These are phyloP conservation scores for Notodonta dromedarius DNA, from an alignment of 2,888 invertebrate species.

Conservation along the genomic window DNA sequence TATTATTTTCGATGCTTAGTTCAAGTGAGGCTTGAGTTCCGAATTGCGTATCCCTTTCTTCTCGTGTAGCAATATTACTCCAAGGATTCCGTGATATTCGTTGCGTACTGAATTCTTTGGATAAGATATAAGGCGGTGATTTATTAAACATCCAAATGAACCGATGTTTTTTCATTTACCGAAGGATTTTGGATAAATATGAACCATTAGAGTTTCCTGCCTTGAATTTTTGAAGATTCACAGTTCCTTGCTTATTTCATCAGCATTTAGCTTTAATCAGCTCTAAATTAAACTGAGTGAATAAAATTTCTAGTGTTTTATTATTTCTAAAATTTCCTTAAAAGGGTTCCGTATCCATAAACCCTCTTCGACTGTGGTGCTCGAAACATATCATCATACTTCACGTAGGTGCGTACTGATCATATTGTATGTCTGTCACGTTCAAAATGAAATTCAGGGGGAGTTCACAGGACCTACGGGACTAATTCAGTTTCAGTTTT, in stretches of 20 bases:
- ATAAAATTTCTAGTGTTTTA: no score
- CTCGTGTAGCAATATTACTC: conserved; percentile 32
- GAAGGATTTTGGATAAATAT: no score
- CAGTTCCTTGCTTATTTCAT: no score
- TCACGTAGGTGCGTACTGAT: conserved; percentile 27
- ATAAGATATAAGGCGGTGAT: neutral
- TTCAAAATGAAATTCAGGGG: conserved; percentile 45
- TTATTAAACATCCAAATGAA: neutral
- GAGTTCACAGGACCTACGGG: conserved; percentile 41
- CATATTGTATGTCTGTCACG: conserved; percentile 53
- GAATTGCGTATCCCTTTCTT: conserved; percentile 24
- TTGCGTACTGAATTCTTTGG: neutral
- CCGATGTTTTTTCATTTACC: no score
- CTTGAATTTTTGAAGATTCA: no score
- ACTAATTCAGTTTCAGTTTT: conserved; percentile 55
- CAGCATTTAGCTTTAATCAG: no score
- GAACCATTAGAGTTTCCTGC: no score
- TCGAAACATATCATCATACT: conserved; percentile 36
- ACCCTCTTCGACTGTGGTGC: neutral
- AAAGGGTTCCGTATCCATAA: no score
- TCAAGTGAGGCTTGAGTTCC: conserved; percentile 33
- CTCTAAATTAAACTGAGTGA: no score
- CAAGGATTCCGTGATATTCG: conserved; percentile 14
- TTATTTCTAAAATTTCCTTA: no score
- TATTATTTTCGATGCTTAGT: conserved; percentile 37